Percentiles rank a stretch among this genome's conserved stretches.
phyloP scores from a whole-genome alignment of 1,140 invertebrate genomes.

The Venturia canescens region DNA sequence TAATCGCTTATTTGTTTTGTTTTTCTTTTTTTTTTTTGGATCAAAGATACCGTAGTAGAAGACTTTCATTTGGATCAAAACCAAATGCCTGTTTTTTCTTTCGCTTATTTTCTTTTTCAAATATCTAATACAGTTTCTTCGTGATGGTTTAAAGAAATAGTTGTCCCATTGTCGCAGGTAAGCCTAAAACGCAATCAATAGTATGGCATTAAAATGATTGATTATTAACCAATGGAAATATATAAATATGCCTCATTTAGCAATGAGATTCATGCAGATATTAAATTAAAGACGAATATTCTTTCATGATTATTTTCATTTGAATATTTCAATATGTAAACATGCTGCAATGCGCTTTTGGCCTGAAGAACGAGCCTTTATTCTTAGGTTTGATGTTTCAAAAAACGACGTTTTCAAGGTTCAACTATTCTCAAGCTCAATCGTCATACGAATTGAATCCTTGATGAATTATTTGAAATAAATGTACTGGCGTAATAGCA shows the following conservation, averaged over 20 bases:
- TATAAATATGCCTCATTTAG: conserved; percentile 13
- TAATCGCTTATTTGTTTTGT: neutral
- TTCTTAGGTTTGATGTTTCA: neutral
- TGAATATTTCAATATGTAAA: too few relatives aligned
- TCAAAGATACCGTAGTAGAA: conserved; percentile 42
- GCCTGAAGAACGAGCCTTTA: neutral
- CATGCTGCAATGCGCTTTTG: neutral
- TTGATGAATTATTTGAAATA: neutral
- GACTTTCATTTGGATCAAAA: conserved; percentile 37
- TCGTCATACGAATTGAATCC: neutral
- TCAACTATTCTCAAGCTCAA: neutral
- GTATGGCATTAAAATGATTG: conserved; percentile 59
- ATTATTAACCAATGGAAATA: conserved; percentile 22
- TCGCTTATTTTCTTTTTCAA: conserved; percentile 53
- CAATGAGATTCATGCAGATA: conserved; percentile 33
- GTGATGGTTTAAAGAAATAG: conserved; percentile 76
- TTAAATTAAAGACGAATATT: conserved; percentile 1
- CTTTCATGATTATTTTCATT: neutral
- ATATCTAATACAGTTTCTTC: conserved; percentile 56
- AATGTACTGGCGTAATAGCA: neutral
- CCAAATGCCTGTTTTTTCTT: neutral
- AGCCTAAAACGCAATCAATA: conserved; percentile 76
- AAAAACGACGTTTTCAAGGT: too few relatives aligned
- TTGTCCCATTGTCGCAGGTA: conserved; percentile 76
- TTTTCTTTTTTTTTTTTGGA: neutral